A percentile compares a stretch with the other conserved stretches of the same genome.
These are phyloP conservation scores for Todiramphus saurophagus DNA, from an alignment of 2,113 vertebrate genomes.

Conservation along the genomic window DNA sequence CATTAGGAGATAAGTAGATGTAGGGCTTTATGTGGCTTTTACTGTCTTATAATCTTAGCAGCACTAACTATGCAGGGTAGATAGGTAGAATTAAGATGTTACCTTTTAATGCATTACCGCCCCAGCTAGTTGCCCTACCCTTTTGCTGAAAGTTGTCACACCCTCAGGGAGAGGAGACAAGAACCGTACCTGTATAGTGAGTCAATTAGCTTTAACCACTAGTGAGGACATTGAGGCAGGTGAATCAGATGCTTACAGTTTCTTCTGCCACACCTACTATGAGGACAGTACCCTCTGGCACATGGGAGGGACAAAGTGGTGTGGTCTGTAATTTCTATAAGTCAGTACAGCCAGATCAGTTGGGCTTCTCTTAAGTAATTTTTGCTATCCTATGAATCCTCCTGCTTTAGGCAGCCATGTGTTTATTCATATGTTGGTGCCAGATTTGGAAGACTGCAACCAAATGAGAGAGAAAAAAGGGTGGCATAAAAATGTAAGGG, in stretches of 20 bases:
- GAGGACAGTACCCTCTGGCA: neutral
- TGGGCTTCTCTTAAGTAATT: neutral
- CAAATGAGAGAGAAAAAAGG: neutral
- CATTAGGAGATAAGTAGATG: neutral
- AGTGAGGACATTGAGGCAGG: neutral
- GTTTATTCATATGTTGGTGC: neutral
- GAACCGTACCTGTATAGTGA: neutral
- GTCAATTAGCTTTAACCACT: conserved; percentile 30
- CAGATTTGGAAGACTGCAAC: neutral
- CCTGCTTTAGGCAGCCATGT: neutral
- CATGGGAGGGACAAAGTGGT: neutral
- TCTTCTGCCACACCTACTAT: neutral
- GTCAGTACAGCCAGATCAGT: neutral
- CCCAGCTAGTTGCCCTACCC: neutral
- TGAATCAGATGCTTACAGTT: neutral
- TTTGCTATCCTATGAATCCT: neutral
- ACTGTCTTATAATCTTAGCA: neutral
- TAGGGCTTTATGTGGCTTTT: neutral
- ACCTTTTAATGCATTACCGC: neutral
- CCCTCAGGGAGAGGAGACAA: neutral
- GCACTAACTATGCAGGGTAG: neutral
- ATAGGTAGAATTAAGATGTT: neutral
- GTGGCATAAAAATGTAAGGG: neutral
- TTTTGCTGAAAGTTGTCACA: conserved; percentile 20
- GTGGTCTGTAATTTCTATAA: neutral